Percentiles rank a stretch among this genome's conserved stretches.
Conservation (phyloP, 2,797 vertebrate species). For the Eutrigla gurnardus region DNA sequence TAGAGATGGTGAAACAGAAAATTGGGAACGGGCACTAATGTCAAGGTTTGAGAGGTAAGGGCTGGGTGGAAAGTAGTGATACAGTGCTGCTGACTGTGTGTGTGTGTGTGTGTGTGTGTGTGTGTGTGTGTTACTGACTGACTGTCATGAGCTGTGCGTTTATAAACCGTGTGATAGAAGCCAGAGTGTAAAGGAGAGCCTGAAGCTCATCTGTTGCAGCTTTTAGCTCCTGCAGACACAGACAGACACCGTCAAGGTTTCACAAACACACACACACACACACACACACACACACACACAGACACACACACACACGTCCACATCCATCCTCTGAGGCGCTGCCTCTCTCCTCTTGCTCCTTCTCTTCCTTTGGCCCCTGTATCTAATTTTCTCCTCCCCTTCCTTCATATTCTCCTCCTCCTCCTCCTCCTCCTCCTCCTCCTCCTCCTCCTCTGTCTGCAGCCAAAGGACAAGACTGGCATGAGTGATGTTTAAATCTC, state of each 20-base stretch:
- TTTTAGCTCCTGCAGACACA: slow-evolving; percentile 36
- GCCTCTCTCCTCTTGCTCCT: slow-evolving; percentile 1
- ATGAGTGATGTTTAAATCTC: slow-evolving; percentile 24
- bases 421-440: slow-evolving; percentile 3
- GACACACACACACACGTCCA: slow-evolving; percentile 8
- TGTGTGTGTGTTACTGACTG: slow-evolving; percentile 15
- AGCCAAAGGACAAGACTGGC: slow-evolving; percentile 2
- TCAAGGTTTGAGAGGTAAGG: slow-evolving; percentile 2
- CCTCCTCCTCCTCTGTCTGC: not conserved
- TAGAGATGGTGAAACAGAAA: not conserved
- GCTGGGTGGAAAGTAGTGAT: not conserved
- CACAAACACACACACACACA: not conserved
- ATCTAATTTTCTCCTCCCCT: not conserved
- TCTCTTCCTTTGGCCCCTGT: slow-evolving; percentile 22
- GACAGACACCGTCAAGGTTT: not conserved
- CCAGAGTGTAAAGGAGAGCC: slow-evolving; percentile 47
- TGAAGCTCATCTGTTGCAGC: slow-evolving; percentile 39
- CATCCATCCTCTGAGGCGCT: slow-evolving; percentile 7
- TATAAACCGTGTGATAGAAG: slow-evolving; percentile 56
- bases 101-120: slow-evolving; percentile 9
- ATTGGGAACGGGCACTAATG: not conserved
- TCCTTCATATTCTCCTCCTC: slow-evolving; percentile 2
- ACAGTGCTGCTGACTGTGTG: slow-evolving; percentile 10
- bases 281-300: slow-evolving; percentile 5
- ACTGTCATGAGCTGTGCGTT: slow-evolving; percentile 48